phyloP scores from a whole-genome alignment of 1,140 invertebrate genomes.

The Cylas formicarius region DNA sequence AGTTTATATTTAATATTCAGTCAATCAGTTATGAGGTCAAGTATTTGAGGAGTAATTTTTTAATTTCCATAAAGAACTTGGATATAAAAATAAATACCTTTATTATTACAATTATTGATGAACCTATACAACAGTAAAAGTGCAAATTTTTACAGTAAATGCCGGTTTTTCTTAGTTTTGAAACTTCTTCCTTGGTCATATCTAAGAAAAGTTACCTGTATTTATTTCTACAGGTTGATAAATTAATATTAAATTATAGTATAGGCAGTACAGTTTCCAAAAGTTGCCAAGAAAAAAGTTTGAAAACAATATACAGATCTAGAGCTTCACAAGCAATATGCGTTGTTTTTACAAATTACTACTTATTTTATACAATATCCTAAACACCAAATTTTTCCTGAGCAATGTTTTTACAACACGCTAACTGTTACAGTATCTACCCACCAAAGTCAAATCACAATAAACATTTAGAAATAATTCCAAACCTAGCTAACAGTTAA shows the following conservation, averaged over 20 bases:
- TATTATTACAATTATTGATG: too few species aligned
- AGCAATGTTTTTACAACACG: conserved; percentile 11
- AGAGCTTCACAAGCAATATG: too few species aligned
- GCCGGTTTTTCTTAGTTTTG: conserved; percentile 8
- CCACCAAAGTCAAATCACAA: conserved; percentile 4
- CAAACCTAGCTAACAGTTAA: neutral
- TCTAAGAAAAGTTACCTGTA: conserved; percentile 14
- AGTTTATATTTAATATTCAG: neutral
- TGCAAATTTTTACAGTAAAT: conserved; percentile 13
- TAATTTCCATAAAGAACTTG: conserved; percentile 3
- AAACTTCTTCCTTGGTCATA: conserved; percentile 3
- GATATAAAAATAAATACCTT: conserved; percentile 19
- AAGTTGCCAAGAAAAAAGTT: conserved; percentile 1
- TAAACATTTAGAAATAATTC: neutral
- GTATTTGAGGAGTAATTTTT: neutral
- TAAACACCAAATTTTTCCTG: conserved; percentile 19
- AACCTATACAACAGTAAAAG: too few species aligned
- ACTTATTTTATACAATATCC: conserved; percentile 5
- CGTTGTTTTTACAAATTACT: conserved; percentile 2
- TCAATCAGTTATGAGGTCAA: too few species aligned
- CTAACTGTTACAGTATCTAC: neutral
- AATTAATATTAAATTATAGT: neutral
- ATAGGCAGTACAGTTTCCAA: neutral
- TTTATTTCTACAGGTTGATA: conserved; percentile 6
- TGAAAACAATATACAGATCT: neutral